These are phyloP conservation scores for Apamea anceps DNA, from an alignment of 2,888 invertebrate species.

Conservation along the genomic window DNA sequence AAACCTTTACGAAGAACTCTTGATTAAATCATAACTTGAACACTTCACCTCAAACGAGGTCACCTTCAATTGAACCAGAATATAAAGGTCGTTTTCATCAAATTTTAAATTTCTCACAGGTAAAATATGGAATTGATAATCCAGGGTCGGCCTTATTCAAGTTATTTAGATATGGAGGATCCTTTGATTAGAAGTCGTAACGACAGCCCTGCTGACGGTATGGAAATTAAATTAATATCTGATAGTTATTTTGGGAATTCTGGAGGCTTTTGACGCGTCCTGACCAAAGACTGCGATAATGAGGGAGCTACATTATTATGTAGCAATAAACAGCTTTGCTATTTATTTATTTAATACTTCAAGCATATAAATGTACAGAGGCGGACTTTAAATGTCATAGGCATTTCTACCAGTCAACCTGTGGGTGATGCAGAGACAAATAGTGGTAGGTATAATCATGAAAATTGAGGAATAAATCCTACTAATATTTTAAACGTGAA, in stretches of 20 bases:
- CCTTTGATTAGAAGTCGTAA: slow-evolving; percentile 58
- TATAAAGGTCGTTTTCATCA: slow-evolving; percentile 50
- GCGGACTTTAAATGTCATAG: background rate
- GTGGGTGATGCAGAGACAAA: background rate
- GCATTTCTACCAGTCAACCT: background rate
- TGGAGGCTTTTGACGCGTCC: slow-evolving; percentile 33
- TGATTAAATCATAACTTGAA: slow-evolving; percentile 44
- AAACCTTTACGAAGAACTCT: slow-evolving; percentile 24
- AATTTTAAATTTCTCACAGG: slow-evolving; percentile 55
- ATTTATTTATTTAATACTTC: background rate
- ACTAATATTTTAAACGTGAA: no score
- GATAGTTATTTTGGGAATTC: slow-evolving; percentile 57
- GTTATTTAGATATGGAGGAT: slow-evolving; percentile 61
- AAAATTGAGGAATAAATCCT: background rate
- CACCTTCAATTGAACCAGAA: slow-evolving; percentile 44
- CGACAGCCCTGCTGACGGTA: slow-evolving; percentile 37
- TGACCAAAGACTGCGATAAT: slow-evolving; percentile 58
- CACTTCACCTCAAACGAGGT: slow-evolving; percentile 25
- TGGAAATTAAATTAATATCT: slow-evolving; percentile 61
- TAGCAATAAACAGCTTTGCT: background rate
- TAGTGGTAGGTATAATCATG: background rate
- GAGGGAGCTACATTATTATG: slow-evolving; percentile 21
- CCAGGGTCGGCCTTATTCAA: slow-evolving; percentile 52
- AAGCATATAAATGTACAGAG: background rate
- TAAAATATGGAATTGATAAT: slow-evolving; percentile 66